Evolutionary conservation across 2,888 invertebrate species (phyloP).

Genomic region (Plagiodera versicolora): DNA sequence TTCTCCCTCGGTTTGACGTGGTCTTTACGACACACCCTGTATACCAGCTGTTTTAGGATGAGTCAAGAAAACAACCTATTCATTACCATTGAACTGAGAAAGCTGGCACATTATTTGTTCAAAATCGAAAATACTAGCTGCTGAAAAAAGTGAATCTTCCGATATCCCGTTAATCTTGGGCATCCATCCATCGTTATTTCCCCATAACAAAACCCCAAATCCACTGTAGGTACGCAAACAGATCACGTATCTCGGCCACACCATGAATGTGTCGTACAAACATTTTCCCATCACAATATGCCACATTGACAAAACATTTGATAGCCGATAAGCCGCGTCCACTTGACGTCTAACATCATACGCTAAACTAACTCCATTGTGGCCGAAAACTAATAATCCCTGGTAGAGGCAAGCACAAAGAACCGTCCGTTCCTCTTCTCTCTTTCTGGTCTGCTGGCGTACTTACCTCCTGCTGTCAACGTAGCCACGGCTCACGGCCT

Average conservation of each 20-base stretch:
- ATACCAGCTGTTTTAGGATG: too few species aligned
- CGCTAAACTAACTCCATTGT: constrained; percentile 42
- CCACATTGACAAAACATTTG: constrained; percentile 32
- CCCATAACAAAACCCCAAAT: background rate
- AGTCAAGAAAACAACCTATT: too few species aligned
- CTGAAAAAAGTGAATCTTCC: too few species aligned
- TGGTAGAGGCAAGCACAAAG: constrained; percentile 43
- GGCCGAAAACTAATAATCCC: constrained; percentile 40
- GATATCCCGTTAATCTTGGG: background rate
- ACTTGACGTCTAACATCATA: constrained; percentile 42
- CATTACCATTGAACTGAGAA: too few species aligned
- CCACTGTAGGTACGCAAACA: background rate
- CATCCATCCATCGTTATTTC: background rate
- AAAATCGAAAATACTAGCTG: too few species aligned
- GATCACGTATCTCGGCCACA: background rate
- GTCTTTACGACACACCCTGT: too few species aligned
- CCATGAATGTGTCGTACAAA: constrained; percentile 14
- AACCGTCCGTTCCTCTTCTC: constrained; percentile 6
- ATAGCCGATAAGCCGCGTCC: constrained; percentile 21
- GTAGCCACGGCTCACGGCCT: constrained; percentile 23
- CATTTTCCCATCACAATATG: constrained; percentile 33
- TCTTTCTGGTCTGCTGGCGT: background rate
- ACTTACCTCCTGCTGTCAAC: constrained; percentile 18
- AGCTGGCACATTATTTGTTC: too few species aligned
- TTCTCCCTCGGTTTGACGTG: too few species aligned